A percentile compares a stretch with the other conserved stretches of the same genome.
Evolutionary conservation across 2,797 vertebrate genomes (phyloP).

Genomic region (Glyptemys insculpta): DNA sequence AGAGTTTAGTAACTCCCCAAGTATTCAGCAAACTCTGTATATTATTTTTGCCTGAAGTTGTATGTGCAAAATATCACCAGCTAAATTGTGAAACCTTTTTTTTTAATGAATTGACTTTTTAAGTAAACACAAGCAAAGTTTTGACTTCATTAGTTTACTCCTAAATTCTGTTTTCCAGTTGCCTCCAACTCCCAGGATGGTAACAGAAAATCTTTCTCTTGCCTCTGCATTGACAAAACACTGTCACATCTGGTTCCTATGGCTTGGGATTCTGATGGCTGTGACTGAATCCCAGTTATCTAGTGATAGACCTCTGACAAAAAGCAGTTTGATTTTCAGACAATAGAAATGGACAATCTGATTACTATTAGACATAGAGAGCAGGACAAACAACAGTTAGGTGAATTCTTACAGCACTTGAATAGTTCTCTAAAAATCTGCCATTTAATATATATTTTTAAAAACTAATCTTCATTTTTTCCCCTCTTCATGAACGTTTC

Average conservation of each 20-base stretch:
- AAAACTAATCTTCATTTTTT: background rate
- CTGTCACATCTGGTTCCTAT: background rate
- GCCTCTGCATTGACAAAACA: background rate
- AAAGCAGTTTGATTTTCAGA: background rate
- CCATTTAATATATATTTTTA: background rate
- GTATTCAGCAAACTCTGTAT: background rate
- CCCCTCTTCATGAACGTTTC: background rate
- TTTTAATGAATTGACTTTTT: slow-evolving; percentile 19
- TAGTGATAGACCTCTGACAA: background rate
- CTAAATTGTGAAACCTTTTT: background rate
- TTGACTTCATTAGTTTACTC: background rate
- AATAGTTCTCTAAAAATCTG: background rate
- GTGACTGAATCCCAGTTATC: background rate
- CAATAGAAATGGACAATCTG: background rate
- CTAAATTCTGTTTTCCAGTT: background rate
- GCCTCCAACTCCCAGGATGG: background rate
- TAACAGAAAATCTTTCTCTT: background rate
- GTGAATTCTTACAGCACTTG: background rate
- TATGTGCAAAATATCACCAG: background rate
- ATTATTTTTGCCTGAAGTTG: background rate
- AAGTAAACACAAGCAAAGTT: background rate
- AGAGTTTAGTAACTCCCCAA: slow-evolving; percentile 25
- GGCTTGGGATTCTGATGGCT: background rate
- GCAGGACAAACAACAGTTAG: background rate
- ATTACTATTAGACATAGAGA: background rate